Evolutionary conservation across 2,888 invertebrate species (phyloP).

Genomic region (Megalurothrips usitatus): DNA sequence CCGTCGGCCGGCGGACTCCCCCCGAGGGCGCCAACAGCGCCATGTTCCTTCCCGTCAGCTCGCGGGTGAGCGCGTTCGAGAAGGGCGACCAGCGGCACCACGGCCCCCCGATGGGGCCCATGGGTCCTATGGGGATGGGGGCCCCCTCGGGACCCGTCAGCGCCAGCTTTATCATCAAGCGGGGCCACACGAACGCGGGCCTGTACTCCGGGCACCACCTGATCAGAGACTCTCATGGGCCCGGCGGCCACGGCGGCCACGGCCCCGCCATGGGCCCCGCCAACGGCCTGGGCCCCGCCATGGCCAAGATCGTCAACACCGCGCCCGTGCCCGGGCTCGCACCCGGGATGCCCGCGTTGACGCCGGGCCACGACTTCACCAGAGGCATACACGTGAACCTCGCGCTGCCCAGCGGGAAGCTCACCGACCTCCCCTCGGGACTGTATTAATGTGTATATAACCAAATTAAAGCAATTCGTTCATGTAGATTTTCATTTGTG

Average conservation of each 20-base stretch:
- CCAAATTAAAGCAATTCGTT: background rate
- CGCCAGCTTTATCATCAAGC: constrained; percentile 56
- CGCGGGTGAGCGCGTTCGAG: background rate
- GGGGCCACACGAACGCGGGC: constrained; percentile 60
- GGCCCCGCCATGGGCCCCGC: constrained; percentile 31
- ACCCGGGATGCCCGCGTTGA: constrained; percentile 18
- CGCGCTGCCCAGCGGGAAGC: constrained; percentile 39
- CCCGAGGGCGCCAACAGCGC: background rate
- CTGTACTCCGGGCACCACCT: constrained; percentile 58
- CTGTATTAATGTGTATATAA: constrained; percentile 38
- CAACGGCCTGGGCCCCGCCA: constrained; percentile 29
- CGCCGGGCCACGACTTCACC: background rate
- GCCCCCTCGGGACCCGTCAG: constrained; percentile 40
- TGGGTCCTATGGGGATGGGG: constrained; percentile 32
- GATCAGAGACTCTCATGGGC: constrained; percentile 31
- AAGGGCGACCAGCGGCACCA: constrained; percentile 33
- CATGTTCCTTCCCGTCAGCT: constrained; percentile 22
- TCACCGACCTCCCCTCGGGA: constrained; percentile 42
- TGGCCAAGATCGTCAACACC: constrained; percentile 32
- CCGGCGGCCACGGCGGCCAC: constrained; percentile 24
- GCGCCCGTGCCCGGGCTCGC: constrained; percentile 31
- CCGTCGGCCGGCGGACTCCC: background rate
- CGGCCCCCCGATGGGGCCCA: constrained; percentile 38
- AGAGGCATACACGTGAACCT: constrained; percentile 37
- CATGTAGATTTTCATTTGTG: background rate